Evolutionary conservation across 1,140 invertebrate genomes (phyloP), one percentile per base, ranked within the genome.

Genomic region (Caenorhabditis remanei): DNA sequence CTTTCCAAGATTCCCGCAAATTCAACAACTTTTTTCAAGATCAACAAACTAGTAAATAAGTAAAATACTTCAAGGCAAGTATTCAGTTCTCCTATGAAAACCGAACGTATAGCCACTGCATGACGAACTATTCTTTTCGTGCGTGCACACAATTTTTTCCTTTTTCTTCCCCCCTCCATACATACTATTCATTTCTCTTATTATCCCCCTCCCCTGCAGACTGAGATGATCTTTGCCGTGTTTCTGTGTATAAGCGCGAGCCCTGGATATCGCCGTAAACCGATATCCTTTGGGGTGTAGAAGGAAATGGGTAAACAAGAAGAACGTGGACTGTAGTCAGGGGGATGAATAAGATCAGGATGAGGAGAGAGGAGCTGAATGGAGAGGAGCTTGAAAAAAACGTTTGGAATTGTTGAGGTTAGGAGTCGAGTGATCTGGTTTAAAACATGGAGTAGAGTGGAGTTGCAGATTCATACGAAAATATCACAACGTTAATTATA

Each of bases 141-240:
- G 71, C n/a, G 71, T 14, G 46, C 71, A 50, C 46, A 50, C 71
- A 79, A 79, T n/a, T 50, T 79, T 79, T 79, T 79, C n/a, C 46
- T 9, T 43, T 24, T 40, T 46, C 71, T 24, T 32, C 32, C 50
- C 53, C 41, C 71, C 24, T 24, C 71, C 16, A 11, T 3, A 53
- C 2, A 14, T 53, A 32, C 32, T 32, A 32, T 32, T 32, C 32
- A 32, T 32, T 32, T 32, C 32, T 32, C 32, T 32, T 32, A 32
- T 32, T 32, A 46, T 8, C 65, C 46, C 41, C 19, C n/a, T 19
- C 14, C n/a, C 19, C 55, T 5, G 14, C 55, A 53, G 9, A 13
- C 24, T 13, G 53, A 79, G 71, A 79, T 79, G 71, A 79, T 79
- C 46, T 50, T 79, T 79, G 46, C 71, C n/a, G 71, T 50, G n/a